Evolutionary conservation across 2,113 vertebrate species (phyloP).

Genomic region (Chlorocebus sabaeus): DNA sequence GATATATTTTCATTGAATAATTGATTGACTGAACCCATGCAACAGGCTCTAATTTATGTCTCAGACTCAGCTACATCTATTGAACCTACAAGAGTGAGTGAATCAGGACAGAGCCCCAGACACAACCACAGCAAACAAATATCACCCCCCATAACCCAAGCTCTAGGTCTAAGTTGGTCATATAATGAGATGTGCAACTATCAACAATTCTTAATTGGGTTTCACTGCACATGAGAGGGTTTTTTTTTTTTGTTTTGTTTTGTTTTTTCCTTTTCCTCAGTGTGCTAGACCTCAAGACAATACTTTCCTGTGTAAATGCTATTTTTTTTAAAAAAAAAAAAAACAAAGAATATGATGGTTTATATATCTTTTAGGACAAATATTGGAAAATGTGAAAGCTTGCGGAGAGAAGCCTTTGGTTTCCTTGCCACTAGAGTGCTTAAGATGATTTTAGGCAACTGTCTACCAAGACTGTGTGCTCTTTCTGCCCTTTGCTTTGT

Average conservation of each 20-base stretch:
- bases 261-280: neutral
- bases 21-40: neutral
- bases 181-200: neutral
- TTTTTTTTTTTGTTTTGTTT: too few relatives aligned
- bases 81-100: neutral
- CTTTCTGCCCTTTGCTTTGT: neutral
- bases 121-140: neutral
- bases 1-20: neutral
- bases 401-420: neutral
- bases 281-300: conserved; percentile 38
- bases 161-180: neutral
- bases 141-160: neutral
- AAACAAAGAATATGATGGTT: neutral
- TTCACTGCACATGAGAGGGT: neutral
- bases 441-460: neutral
- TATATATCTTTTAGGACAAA: neutral
- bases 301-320: conserved; percentile 54
- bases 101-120: neutral
- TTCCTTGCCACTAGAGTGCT: neutral
- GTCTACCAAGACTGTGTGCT: neutral
- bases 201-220: conserved; percentile 45
- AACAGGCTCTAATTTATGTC: neutral
- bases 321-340: conserved; percentile 33
- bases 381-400: neutral
- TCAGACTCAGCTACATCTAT: neutral